Evolutionary conservation across 1,140 invertebrate genomes (phyloP).

Genomic region (Tyrophagus putrescentiae): DNA sequence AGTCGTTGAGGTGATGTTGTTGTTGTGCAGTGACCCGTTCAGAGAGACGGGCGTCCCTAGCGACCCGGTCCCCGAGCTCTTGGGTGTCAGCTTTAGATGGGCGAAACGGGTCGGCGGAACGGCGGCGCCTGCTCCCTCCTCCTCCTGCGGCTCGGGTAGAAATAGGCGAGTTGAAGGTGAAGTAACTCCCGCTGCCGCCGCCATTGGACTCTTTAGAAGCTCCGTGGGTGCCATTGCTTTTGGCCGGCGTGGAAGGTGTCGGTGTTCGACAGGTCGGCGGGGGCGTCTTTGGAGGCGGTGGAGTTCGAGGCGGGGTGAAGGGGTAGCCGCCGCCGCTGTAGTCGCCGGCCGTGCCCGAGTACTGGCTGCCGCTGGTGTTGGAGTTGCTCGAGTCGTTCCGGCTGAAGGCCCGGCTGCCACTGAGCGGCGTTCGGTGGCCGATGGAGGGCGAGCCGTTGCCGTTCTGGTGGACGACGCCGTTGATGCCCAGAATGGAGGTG

Average conservation of each 20-base stretch:
- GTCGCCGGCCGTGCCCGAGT: background rate
- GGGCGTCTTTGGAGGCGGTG: background rate
- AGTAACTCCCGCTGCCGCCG: too few relatives aligned
- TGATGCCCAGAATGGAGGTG: background rate
- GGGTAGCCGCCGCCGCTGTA: background rate
- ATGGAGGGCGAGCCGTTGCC: background rate
- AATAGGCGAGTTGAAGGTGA: too few relatives aligned
- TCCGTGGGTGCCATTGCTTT: too few relatives aligned
- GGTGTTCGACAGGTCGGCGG: background rate
- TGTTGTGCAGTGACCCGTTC: background rate
- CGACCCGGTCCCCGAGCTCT: background rate
- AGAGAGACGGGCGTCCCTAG: background rate
- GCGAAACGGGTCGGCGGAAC: background rate
- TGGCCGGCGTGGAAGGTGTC: background rate
- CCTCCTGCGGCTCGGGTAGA: too few relatives aligned
- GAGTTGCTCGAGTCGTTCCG: slow-evolving; percentile 10
- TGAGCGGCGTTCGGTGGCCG: background rate
- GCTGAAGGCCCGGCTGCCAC: background rate
- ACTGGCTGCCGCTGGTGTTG: background rate
- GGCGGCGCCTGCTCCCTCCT: background rate
- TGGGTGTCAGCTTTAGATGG: background rate
- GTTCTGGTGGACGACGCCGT: background rate
- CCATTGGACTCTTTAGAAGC: too few relatives aligned
- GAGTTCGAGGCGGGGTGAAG: background rate
- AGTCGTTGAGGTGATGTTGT: background rate